Evolutionary conservation across 2,113 vertebrate species (phyloP).

Genomic region (Harpagus bidentatus): DNA sequence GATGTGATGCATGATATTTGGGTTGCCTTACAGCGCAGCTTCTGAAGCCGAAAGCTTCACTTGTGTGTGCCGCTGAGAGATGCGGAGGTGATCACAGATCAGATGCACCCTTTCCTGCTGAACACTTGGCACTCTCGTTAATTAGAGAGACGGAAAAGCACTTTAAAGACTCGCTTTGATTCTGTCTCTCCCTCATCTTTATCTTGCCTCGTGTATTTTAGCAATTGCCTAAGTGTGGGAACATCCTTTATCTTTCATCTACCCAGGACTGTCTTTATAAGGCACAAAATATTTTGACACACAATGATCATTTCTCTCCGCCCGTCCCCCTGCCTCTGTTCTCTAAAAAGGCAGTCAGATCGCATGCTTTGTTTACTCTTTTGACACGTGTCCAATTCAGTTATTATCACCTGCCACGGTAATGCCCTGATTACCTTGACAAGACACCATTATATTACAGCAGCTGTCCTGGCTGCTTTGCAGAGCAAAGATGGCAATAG

Average conservation of each 20-base stretch:
- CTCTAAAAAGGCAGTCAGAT: neutral
- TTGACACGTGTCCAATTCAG: neutral
- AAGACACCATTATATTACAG: neutral
- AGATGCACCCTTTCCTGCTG: neutral
- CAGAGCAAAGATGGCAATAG: neutral
- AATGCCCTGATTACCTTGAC: neutral
- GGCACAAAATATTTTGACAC: neutral
- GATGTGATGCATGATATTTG: neutral
- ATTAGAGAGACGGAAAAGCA: neutral
- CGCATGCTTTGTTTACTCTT: neutral
- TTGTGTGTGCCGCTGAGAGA: neutral
- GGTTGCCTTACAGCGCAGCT: neutral
- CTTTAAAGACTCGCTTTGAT: neutral
- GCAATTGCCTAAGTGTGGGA: neutral
- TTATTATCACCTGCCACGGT: neutral
- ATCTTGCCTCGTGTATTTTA: neutral
- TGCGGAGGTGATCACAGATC: neutral
- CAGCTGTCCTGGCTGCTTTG: neutral
- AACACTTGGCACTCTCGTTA: neutral
- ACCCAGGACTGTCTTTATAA: neutral
- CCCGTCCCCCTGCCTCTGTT: rapidly evolving
- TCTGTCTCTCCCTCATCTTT: neutral
- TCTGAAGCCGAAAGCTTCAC: neutral
- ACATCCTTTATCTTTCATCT: neutral
- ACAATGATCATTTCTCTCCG: neutral